A percentile compares a stretch with the other conserved stretches of the same genome.
phyloP scores from a whole-genome alignment of 2,797 vertebrate species.

The Acanthis flammea region DNA sequence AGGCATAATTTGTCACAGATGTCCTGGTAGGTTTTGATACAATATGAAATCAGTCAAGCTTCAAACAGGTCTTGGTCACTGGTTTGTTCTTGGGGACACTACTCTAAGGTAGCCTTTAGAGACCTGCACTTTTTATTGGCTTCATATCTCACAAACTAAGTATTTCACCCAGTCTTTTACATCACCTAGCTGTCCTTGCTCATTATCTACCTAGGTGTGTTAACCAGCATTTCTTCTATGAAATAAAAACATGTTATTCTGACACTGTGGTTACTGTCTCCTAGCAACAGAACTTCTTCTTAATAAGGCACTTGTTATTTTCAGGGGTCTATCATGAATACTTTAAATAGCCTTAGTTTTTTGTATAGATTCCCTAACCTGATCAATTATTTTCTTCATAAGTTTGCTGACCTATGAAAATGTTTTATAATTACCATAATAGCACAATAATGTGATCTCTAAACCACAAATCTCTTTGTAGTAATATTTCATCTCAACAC shows the following conservation, averaged over 20 bases:
- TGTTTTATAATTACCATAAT: background rate
- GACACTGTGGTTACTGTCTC: conserved; percentile 31
- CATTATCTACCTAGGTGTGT: conserved; percentile 11
- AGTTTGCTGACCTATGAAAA: background rate
- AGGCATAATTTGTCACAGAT: background rate
- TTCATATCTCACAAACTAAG: background rate
- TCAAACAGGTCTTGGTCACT: background rate
- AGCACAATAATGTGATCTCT: background rate
- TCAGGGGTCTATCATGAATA: conserved; percentile 33
- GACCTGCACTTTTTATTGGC: background rate
- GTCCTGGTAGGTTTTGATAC: background rate
- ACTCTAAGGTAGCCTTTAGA: background rate
- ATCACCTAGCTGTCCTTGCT: background rate
- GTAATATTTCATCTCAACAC: background rate
- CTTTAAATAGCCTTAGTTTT: conserved; percentile 25
- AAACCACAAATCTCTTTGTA: background rate
- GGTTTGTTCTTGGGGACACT: background rate
- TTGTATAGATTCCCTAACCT: background rate
- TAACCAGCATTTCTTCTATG: conserved; percentile 13
- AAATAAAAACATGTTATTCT: conserved; percentile 46
- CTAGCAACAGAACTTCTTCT: conserved; percentile 51
- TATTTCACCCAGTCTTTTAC: background rate
- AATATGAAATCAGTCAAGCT: background rate
- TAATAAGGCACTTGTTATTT: conserved; percentile 48
- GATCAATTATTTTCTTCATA: background rate